These are phyloP conservation scores for Lutjanus argentimaculatus DNA, from an alignment of 2,797 vertebrate genomes.

Conservation along the genomic window DNA sequence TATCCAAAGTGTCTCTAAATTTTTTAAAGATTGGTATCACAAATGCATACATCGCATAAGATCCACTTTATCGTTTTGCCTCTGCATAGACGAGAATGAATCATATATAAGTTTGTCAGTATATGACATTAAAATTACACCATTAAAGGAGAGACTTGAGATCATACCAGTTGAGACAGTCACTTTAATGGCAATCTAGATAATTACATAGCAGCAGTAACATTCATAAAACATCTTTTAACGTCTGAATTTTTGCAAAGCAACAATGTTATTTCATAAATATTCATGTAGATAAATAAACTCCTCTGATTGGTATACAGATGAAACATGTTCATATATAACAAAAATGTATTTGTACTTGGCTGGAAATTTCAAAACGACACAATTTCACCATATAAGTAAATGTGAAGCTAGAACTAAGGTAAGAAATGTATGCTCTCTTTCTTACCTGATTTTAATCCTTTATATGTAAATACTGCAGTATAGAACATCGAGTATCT, in stretches of 20 bases:
- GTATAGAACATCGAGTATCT: slow-evolving; percentile 61
- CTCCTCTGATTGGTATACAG: slow-evolving; percentile 63
- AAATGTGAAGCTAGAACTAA: slow-evolving; percentile 59
- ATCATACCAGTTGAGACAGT: slow-evolving; percentile 59
- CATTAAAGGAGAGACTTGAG: slow-evolving; percentile 46
- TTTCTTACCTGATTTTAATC: slow-evolving; percentile 46
- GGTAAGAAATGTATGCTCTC: slow-evolving; percentile 48
- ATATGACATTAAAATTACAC: slow-evolving; percentile 11
- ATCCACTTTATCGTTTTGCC: not conserved
- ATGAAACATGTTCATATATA: slow-evolving; percentile 64
- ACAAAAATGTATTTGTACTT: slow-evolving; percentile 57
- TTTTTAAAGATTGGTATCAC: not conserved
- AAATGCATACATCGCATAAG: not conserved
- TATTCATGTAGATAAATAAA: slow-evolving; percentile 81
- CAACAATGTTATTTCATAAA: slow-evolving; percentile 73
- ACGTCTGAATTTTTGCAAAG: slow-evolving; percentile 69
- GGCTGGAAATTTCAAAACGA: slow-evolving; percentile 60
- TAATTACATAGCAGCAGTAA: slow-evolving; percentile 82
- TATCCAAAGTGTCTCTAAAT: not conserved
- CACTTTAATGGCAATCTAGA: slow-evolving; percentile 82
- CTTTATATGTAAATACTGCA: slow-evolving; percentile 54
- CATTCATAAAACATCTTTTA: slow-evolving; percentile 79
- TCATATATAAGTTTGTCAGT: no score
- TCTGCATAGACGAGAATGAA: not conserved
- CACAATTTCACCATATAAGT: slow-evolving; percentile 66